Conservation (phyloP, 1,140 invertebrate species). For the Drosophila seguyi region DNA sequence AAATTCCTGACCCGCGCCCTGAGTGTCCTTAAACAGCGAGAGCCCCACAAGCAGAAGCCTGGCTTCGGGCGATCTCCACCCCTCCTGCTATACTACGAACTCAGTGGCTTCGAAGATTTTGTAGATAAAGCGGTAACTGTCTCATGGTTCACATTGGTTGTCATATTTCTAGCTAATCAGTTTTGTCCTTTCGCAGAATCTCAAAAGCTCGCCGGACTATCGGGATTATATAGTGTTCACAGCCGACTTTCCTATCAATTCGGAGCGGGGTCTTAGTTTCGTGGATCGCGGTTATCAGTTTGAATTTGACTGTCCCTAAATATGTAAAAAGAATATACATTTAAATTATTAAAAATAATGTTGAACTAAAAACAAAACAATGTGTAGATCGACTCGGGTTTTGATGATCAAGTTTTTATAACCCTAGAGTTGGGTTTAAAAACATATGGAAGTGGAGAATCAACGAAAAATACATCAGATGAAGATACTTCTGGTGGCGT, state of each 20-base stretch:
- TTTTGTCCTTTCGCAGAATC: conserved; percentile 32
- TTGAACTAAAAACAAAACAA: conserved; percentile 12
- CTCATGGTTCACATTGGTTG: too few relatives aligned
- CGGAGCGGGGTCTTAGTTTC: conserved; percentile 74
- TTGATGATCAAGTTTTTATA: too few relatives aligned
- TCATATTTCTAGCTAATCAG: not conserved
- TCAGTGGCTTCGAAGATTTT: conserved; percentile 68
- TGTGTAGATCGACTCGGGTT: too few relatives aligned
- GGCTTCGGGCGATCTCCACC: conserved; percentile 25
- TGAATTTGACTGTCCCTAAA: conserved; percentile 59
- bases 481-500: too few relatives aligned
- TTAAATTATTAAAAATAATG: conserved; percentile 40
- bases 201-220: conserved; percentile 60
- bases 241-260: conserved; percentile 64
- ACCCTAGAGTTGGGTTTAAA: too few relatives aligned
- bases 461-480: too few relatives aligned
- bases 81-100: conserved; percentile 58
- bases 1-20: conserved; percentile 55
- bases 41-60: conserved; percentile 46
- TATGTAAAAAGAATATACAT: conserved; percentile 18
- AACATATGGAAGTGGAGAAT: too few relatives aligned
- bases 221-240: conserved; percentile 63
- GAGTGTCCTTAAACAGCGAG: conserved; percentile 56
- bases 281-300: conserved; percentile 80
- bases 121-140: conserved; percentile 55